Base-by-base conservation (phyloP, 2,113 vertebrate genomes). In the Syngnathus scovelli region DNA sequence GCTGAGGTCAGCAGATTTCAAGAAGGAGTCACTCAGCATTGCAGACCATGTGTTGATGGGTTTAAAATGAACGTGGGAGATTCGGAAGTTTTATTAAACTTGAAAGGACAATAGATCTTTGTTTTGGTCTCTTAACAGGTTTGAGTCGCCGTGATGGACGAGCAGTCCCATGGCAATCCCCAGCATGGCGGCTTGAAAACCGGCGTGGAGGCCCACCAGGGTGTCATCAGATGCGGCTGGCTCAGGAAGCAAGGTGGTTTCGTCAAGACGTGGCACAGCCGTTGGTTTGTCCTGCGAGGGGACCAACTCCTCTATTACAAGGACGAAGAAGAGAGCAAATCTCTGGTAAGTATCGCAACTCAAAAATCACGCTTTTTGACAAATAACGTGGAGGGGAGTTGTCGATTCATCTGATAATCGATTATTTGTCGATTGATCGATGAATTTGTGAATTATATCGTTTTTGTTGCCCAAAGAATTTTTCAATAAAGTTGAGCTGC, bases 191-290 rank as follows among this genome's bases (percentile, higher is more conserved):
- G 79, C 41, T 81, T 69, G 67, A 82, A 68, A 23, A 43, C 72
- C 70, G 9, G 55, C 73, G 36, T 64, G 7, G 82, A 83, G 44
- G 60, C 12, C 54, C 86, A 80, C 77, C 91, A 77, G 39, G 59
- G 68, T 19, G 85, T 93, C 72, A 48, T 92, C 65, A 95, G 93
- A 78, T 93, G 95, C 78, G 97, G 97, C 69, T 99, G 96, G 96
- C 92, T 99, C 78, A 90, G 94, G 80, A 99, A 99, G 92, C 96
- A 99, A 84, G 97, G 96, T n/a, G 95, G 96, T 60, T 99, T 99
- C 6, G 95, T 98, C 60, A 98, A 98, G 92, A 98, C 96, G 11
- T 99, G 96, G 97, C 96, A 98, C 82, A 95, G 92, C 0, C 95
- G 95, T 67, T 99, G 96, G 96, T 98, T 98, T 81, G 96, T 98